Evolutionary conservation across 2,797 vertebrate species (phyloP).

Genomic region (Melopsittacus undulatus): DNA sequence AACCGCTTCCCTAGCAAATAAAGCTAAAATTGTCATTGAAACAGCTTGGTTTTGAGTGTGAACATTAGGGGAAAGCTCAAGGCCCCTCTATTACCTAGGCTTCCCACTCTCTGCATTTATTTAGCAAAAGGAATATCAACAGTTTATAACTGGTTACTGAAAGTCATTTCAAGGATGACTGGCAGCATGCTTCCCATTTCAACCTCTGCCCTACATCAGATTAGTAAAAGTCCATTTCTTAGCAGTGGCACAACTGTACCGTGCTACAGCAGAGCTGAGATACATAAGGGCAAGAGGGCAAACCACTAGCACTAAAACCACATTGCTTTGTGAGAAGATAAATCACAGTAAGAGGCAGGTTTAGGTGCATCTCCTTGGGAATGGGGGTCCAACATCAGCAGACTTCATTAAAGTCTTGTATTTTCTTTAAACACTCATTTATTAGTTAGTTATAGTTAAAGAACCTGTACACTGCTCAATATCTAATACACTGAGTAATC

Average conservation of each 20-base stretch:
- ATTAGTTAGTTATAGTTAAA: not conserved
- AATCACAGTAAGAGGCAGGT: not conserved
- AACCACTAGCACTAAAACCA: not conserved
- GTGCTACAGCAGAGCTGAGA: not conserved
- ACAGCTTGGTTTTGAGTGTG: not conserved
- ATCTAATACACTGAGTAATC: not conserved
- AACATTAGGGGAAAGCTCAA: not conserved
- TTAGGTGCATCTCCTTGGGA: not conserved
- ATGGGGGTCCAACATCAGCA: not conserved
- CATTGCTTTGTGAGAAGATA: not conserved
- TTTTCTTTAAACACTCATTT: not conserved
- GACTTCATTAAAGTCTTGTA: not conserved
- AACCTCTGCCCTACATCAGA: not conserved
- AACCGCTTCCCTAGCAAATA: not conserved
- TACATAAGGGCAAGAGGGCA: not conserved
- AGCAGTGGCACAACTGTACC: not conserved
- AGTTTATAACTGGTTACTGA: not conserved
- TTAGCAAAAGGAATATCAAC: not conserved
- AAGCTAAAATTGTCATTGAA: not conserved
- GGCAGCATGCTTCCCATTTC: not conserved
- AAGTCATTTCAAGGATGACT: not conserved
- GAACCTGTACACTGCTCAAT: not conserved
- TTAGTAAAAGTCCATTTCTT: not conserved
- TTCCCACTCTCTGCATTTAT: not conserved
- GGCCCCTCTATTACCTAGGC: not conserved